A percentile compares a stretch with the other conserved stretches of the same genome.
Conservation (phyloP, 2,797 vertebrate genomes). For the Galaxias olidus region DNA sequence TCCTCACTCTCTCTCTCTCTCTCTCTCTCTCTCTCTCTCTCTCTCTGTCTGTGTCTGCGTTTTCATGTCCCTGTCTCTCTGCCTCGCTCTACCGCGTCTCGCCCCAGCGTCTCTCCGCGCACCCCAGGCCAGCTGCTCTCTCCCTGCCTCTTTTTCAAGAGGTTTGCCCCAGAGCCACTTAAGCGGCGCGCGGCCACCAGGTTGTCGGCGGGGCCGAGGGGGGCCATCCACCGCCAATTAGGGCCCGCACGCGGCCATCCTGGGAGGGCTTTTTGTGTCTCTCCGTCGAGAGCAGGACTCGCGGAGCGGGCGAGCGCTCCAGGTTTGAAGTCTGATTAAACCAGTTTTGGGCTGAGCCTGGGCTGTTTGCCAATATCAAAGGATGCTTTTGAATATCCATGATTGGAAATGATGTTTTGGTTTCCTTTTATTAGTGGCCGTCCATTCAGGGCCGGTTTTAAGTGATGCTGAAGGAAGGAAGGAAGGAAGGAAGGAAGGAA, state of each 20-base stretch:
- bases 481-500: too few relatives aligned
- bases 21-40: neutral
- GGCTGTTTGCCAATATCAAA: slow-evolving; percentile 3
- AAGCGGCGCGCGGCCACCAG: slow-evolving; percentile 46
- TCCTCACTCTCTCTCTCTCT: slow-evolving; percentile 3
- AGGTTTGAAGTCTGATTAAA: neutral
- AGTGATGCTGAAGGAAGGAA: too few relatives aligned
- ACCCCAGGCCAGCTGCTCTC: slow-evolving; percentile 50
- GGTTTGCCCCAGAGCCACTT: slow-evolving; percentile 56
- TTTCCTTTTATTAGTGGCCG: neutral
- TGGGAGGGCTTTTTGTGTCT: slow-evolving; percentile 31
- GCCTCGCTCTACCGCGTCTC: neutral
- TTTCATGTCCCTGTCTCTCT: neutral
- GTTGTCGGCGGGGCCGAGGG: slow-evolving; percentile 47
- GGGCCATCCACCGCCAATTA: slow-evolving; percentile 57
- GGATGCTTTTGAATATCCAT: neutral
- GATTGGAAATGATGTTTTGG: too few relatives aligned
- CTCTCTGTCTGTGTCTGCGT: neutral
- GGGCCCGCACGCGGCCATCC: slow-evolving; percentile 36
- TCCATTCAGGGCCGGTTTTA: too few relatives aligned
- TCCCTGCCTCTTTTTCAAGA: slow-evolving; percentile 48
- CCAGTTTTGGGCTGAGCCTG: neutral
- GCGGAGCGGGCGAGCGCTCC: slow-evolving; percentile 30
- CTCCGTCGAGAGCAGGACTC: slow-evolving; percentile 35
- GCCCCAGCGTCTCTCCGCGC: slow-evolving; percentile 11